A percentile compares a stretch with the other conserved stretches of the same genome.
These are phyloP conservation scores for Drosophila subpulchrella DNA, from an alignment of 1,140 invertebrate genomes.

Conservation along the genomic window DNA sequence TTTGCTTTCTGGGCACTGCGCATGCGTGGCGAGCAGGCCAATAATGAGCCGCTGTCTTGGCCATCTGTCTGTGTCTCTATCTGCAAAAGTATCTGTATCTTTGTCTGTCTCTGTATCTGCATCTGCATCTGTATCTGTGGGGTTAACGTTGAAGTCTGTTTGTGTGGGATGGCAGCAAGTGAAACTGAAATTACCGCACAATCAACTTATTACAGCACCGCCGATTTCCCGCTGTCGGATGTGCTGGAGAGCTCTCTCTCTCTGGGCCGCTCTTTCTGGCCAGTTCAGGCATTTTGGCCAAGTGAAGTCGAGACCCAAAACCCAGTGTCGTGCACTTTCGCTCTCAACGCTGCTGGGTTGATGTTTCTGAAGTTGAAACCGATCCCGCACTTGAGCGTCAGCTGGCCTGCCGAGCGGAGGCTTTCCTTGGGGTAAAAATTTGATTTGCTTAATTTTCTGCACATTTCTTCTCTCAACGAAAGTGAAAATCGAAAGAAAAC, in stretches of 20 bases:
- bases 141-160: conserved; percentile 43
- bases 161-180: conserved; percentile 66
- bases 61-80: conserved; percentile 19
- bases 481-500: conserved; percentile 75
- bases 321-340: conserved; percentile 77
- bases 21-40: conserved; percentile 77
- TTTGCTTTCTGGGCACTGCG: conserved; percentile 53
- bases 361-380: conserved; percentile 8
- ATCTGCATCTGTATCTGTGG: conserved; percentile 8
- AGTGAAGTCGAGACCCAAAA: conserved; percentile 26
- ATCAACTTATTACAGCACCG: conserved; percentile 83
- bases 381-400: conserved; percentile 60
- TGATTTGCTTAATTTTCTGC: conserved; percentile 46
- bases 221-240: conserved; percentile 78
- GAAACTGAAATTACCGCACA: conserved; percentile 84
- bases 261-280: conserved; percentile 15
- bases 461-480: conserved; percentile 53
- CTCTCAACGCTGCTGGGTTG: conserved; percentile 61
- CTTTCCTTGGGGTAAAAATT: conserved; percentile 36
- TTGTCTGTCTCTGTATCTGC: not conserved
- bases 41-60: conserved; percentile 59
- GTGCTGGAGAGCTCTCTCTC: conserved; percentile 40
- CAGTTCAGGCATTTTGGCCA: conserved; percentile 5
- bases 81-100: conserved; percentile 6
- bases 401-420: conserved; percentile 67